A percentile compares a stretch with the other conserved stretches of the same genome.
phyloP scores from a whole-genome alignment of 2,888 invertebrate genomes.

The Sinotaia quadrata region DNA sequence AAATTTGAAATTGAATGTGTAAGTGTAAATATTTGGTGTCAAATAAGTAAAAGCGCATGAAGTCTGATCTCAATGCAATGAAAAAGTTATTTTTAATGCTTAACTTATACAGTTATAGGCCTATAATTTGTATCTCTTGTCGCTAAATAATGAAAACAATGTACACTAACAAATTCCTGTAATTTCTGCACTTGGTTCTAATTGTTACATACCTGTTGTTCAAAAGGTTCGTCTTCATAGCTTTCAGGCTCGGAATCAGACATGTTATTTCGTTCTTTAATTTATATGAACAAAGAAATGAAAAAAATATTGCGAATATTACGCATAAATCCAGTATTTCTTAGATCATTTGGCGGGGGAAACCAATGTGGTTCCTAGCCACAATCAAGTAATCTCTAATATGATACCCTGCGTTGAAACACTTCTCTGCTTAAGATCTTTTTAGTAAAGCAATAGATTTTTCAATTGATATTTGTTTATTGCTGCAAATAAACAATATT shows the following conservation, averaged over 20 bases:
- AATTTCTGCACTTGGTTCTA: neutral
- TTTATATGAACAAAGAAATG: neutral
- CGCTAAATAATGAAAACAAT: conserved; percentile 2
- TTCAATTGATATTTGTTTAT: no score
- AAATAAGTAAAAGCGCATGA: no score
- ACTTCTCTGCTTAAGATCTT: no score
- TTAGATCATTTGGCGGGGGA: conserved; percentile 21
- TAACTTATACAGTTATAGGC: no score
- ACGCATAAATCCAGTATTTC: neutral
- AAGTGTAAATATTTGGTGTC: no score
- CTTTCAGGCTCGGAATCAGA: conserved; percentile 59
- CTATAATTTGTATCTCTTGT: no score
- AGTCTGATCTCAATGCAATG: no score
- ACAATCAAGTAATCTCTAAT: neutral
- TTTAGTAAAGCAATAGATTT: no score
- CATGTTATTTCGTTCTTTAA: conserved; percentile 38
- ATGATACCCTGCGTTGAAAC: no score
- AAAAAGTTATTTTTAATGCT: no score
- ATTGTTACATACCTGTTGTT: conserved; percentile 44
- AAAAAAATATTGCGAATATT: neutral
- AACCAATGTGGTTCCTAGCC: conserved; percentile 4
- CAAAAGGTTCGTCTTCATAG: conserved; percentile 53
- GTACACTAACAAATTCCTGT: neutral
- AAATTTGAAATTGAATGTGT: no score
- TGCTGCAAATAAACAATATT: no score